Conservation (phyloP, 2,113 vertebrate species). For the Etheostoma cragini region DNA sequence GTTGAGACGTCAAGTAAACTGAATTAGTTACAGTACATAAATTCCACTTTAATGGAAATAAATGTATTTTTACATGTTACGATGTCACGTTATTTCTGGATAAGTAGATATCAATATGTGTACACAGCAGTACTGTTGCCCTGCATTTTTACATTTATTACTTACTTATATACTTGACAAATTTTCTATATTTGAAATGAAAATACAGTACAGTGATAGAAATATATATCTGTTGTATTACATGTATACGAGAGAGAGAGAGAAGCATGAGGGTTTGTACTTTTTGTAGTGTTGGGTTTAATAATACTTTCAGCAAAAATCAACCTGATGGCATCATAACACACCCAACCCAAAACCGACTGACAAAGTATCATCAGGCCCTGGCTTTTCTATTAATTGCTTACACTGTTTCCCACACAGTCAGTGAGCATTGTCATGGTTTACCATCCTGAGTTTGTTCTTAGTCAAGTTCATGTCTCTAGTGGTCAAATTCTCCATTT, state of each 20-base stretch:
- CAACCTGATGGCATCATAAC: background rate
- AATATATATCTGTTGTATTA: background rate
- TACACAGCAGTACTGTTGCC: background rate
- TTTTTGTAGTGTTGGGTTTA: background rate
- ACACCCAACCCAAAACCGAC: background rate
- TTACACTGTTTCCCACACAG: slow-evolving; percentile 1
- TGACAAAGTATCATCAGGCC: background rate
- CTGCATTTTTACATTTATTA: background rate
- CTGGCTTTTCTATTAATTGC: background rate
- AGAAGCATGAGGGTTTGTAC: background rate
- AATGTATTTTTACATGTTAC: background rate
- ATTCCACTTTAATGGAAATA: background rate
- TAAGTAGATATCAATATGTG: background rate
- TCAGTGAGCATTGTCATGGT: background rate
- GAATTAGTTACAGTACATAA: background rate
- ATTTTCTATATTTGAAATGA: background rate
- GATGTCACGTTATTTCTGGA: background rate
- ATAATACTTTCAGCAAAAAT: background rate
- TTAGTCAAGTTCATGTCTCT: background rate
- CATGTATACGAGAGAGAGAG: background rate
- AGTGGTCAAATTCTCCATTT: slow-evolving; percentile 32
- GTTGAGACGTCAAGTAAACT: background rate
- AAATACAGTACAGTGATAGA: background rate
- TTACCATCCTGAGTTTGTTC: slow-evolving; percentile 8
- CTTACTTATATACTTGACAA: background rate